Base-by-base conservation (phyloP, 2,888 invertebrate species). In the Tanytarsus gracilentus region DNA sequence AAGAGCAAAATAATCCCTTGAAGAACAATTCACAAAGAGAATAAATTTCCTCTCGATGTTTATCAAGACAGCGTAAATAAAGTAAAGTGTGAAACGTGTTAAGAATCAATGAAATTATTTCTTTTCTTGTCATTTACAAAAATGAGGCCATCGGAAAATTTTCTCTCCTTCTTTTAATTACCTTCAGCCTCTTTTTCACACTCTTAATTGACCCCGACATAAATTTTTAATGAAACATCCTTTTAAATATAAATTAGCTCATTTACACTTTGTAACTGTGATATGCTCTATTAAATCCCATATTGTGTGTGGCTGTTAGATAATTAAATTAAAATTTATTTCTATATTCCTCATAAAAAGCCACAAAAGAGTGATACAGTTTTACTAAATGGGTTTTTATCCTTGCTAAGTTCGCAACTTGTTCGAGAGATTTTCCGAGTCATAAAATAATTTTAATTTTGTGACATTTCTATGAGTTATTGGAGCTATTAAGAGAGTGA, bases 401-500 rank as follows among this genome's bases (percentile, higher is more conserved):
- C n/a, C n/a, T n/a, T n/a, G n/a, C n/a, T n/a, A n/a, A n/a, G n/a
- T n/a, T n/a, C n/a, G n/a, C n/a, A n/a, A n/a, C n/a, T n/a, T n/a
- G 36, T 36, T 23, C 23, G 9, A 9, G n/a, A 52, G 14, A 40
- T 56, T 56, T 56, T 56, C 39, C 40, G 18, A 23, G 18, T 23
- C 52, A 52, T 52, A 33, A 30, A 52, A 30, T 51, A 51, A 51
- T 51, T 51, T 51, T 51, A 16, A 50, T n/a, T 9, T 51, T 52
- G 52, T 52, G 52, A 52, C 52, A 39, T 56, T 56, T 39, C 14
- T 25, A 25, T 56, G 27, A 56, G 25, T 56, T 56, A 56, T 56
- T 18, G 40, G 25, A 21, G 40, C 55, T 26, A 56, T 56, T 56
- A 56, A n/a, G 33, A 3, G n/a, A 27, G 25, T 40, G 23, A 23